Percentiles rank a stretch among this genome's conserved stretches.
These are phyloP conservation scores for Phymorhynchus buccinoides DNA, from an alignment of 1,140 invertebrate genomes.

Conservation along the genomic window DNA sequence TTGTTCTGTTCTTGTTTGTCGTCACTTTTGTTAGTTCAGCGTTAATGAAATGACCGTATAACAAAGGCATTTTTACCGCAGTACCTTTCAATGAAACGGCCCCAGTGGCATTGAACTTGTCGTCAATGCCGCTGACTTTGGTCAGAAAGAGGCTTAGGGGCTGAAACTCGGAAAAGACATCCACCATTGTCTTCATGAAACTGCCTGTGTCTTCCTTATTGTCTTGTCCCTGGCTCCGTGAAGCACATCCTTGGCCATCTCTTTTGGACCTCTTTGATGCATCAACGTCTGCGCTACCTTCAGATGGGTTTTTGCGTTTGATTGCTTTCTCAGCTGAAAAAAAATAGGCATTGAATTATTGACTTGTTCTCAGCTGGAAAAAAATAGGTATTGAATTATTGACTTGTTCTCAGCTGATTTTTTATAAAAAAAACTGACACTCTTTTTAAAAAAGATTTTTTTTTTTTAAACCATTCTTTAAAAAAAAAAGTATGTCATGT, in stretches of 20 bases:
- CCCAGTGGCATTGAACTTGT: conserved; percentile 61
- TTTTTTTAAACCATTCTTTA: too few relatives aligned
- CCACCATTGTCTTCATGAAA: conserved; percentile 35
- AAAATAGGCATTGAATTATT: too few relatives aligned
- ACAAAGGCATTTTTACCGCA: conserved; percentile 73
- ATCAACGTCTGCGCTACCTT: not conserved
- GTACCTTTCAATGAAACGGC: conserved; percentile 68
- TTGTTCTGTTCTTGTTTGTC: too few relatives aligned
- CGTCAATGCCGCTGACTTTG: conserved; percentile 72
- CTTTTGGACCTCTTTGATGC: not conserved
- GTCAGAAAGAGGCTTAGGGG: conserved; percentile 89
- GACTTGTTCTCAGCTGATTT: too few relatives aligned
- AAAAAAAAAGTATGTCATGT: too few relatives aligned
- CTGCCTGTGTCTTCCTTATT: not conserved
- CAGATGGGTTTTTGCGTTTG: not conserved
- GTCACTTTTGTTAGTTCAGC: not conserved
- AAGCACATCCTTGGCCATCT: not conserved
- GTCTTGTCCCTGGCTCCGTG: not conserved
- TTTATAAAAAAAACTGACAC: too few relatives aligned
- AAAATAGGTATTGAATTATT: too few relatives aligned
- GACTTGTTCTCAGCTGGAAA: too few relatives aligned
- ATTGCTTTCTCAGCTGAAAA: not conserved
- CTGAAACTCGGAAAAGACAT: conserved; percentile 79
- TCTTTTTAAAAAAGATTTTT: too few relatives aligned
- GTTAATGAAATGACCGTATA: not conserved